A percentile compares a stretch with the other conserved stretches of the same genome.
Conservation (phyloP, 2,113 vertebrate species). For the Notarius lentiginosus region DNA sequence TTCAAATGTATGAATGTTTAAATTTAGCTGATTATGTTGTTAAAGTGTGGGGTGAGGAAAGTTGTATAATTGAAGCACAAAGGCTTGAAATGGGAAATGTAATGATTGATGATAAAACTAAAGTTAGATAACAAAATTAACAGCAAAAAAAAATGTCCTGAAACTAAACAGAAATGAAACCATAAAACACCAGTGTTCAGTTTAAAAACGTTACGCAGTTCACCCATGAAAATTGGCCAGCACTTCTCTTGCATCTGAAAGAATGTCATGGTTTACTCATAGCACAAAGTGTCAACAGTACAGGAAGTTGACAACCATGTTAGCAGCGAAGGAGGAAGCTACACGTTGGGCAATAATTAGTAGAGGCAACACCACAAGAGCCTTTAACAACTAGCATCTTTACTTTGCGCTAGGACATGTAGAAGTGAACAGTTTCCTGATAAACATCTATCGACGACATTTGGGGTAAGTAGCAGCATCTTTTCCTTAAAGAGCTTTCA, state of each 20-base stretch:
- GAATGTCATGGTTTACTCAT: constrained; percentile 26
- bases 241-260: not conserved
- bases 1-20: not conserved
- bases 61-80: not conserved
- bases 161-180: not conserved
- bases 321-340: constrained; percentile 45
- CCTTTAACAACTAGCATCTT: constrained; percentile 1
- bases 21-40: not conserved
- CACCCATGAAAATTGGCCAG: constrained; percentile 7
- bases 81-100: not conserved
- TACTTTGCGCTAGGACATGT: not conserved
- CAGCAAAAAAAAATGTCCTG: not conserved
- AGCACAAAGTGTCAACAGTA: constrained; percentile 42
- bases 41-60: not conserved
- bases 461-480: constrained; percentile 20
- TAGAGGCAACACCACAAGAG: constrained; percentile 15
- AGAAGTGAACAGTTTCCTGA: constrained; percentile 18
- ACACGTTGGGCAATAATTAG: constrained; percentile 19
- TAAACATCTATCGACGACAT: not conserved
- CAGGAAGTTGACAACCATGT: constrained; percentile 52
- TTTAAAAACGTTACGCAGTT: not conserved
- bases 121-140: not conserved
- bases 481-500: not conserved
- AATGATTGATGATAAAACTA: not conserved
- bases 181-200: not conserved